Conservation (phyloP, 2,113 vertebrate genomes). For the Nyctereutes procyonoides region DNA sequence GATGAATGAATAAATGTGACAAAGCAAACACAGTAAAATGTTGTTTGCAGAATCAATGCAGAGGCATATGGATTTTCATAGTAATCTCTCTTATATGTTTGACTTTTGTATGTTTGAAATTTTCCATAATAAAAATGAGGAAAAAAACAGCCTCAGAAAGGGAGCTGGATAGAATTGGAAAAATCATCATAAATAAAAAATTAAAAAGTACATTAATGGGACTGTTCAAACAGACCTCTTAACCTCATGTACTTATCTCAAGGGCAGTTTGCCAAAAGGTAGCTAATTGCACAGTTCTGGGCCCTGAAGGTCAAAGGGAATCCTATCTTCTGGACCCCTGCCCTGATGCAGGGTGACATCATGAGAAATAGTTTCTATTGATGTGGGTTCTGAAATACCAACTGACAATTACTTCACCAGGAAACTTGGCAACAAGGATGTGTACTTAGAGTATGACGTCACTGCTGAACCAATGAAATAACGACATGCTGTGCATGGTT, state of each 20-base stretch:
- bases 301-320: conserved; percentile 49
- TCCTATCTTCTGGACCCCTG: conserved; percentile 57
- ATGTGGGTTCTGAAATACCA: conserved; percentile 63
- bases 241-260: conserved; percentile 56
- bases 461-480: conserved; percentile 61
- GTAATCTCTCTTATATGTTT: background rate
- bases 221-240: conserved; percentile 53
- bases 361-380: conserved; percentile 71
- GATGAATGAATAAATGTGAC: background rate
- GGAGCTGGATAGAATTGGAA: background rate
- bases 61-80: background rate
- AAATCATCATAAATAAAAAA: conserved; percentile 45
- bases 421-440: conserved; percentile 66
- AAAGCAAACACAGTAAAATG: background rate
- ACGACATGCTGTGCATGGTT: conserved; percentile 21
- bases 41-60: background rate
- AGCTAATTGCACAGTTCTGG: conserved; percentile 58
- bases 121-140: background rate
- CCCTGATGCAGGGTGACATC: conserved; percentile 63
- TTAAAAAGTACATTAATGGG: conserved; percentile 4
- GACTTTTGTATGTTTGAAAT: background rate
- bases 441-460: conserved; percentile 73
- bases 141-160: background rate
- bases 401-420: conserved; percentile 61
- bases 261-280: conserved; percentile 68